Percentiles rank a stretch among this genome's conserved stretches.
Conservation (phyloP, 1,140 invertebrate genomes). For the Thereuonema tuberculata region DNA sequence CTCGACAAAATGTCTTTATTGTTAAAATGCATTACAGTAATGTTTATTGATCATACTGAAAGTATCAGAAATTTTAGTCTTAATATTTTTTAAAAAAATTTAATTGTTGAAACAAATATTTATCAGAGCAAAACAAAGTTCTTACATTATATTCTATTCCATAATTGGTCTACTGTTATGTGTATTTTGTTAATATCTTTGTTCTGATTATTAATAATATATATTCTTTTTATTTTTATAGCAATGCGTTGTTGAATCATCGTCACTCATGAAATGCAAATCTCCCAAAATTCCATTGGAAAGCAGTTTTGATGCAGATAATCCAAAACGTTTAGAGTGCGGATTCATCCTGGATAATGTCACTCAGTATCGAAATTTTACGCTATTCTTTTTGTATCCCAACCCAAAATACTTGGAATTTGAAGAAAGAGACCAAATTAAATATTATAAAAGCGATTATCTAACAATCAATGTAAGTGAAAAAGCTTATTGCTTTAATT, state of each 20-base stretch:
- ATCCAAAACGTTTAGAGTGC: slow-evolving; percentile 63
- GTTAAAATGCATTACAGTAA: no score
- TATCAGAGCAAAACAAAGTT: no score
- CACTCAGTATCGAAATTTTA: slow-evolving; percentile 62
- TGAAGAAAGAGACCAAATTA: slow-evolving; percentile 60
- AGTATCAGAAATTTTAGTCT: no score
- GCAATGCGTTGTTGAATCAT: slow-evolving; percentile 57
- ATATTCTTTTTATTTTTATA: slow-evolving; percentile 27
- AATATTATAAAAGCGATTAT: slow-evolving; percentile 92
- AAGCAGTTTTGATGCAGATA: slow-evolving; percentile 52
- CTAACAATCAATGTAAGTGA: slow-evolving; percentile 75
- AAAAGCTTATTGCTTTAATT: neutral
- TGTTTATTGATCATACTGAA: no score
- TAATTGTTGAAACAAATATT: no score
- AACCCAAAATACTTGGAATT: slow-evolving; percentile 81
- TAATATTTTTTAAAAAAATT: no score
- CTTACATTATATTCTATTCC: neutral
- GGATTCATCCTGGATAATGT: slow-evolving; percentile 95
- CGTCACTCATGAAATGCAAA: slow-evolving; percentile 68
- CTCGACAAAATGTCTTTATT: neutral
- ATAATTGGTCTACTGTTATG: neutral
- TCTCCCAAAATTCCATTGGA: slow-evolving; percentile 54
- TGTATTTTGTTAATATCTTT: neutral
- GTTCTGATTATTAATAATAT: neutral
- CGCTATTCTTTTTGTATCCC: slow-evolving; percentile 69